Base-by-base conservation (phyloP, 2,113 vertebrate species). In the Austrofundulus limnaeus region DNA sequence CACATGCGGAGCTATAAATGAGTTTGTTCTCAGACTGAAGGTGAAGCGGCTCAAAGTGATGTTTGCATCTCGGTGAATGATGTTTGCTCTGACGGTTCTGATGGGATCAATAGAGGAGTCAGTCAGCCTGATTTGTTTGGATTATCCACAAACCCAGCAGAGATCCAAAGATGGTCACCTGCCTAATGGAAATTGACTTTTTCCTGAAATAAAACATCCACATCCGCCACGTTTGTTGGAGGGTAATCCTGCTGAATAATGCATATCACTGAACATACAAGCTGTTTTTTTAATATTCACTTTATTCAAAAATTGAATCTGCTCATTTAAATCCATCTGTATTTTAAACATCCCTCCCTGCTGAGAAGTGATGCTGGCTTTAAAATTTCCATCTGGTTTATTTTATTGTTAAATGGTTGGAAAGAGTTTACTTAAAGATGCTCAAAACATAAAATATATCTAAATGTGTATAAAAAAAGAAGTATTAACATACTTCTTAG, bases 151-250 rank as follows among this genome's bases (percentile, higher is more conserved):
- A 47, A 39, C 54, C 13, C 66, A 61, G 24, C 54, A 46, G 53
- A 49, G 46, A 50, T 20, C 63, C 45, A 51, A 73, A 78, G 82
- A 88, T 59, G 80, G 82, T 85, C 83, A 80, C 61, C 74, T 77
- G 82, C 69, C 53, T 89, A 85, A 90, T 81, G 79, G 71, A 61
- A 69, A 76, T 82, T 85, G 89, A 88, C 87, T 79, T 60, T 46
- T 81, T 72, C 43, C 75, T 89, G 91, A 88, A 91, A 91, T 89
- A 90, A 89, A 89, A 83, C 51, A 89, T 87, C 76, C 24, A 49
- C 86, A 81, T 87, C 86, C 90, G 87, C 85, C 87, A 81, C 81
- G 82, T 72, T 78, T 87, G 88, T 90, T 84, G 85, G 83, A 63
- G 72, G 75, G 85, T 85, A 68, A 80, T 87, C 76, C 70, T 57